A percentile compares a stretch with the other conserved stretches of the same genome.
phyloP scores from a whole-genome alignment of 1,140 invertebrate genomes.

The Bombus terrestris region DNA sequence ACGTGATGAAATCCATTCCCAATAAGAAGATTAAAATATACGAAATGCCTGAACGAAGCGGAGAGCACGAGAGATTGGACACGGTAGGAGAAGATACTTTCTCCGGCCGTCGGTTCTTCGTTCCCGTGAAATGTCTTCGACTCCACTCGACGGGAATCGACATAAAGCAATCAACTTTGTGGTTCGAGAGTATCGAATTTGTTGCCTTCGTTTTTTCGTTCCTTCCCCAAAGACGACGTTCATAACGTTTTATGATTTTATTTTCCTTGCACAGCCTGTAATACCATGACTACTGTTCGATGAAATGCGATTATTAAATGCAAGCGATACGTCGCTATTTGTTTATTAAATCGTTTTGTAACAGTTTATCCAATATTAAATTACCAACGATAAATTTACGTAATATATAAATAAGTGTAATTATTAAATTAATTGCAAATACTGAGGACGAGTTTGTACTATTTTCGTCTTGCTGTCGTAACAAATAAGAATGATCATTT shows the following conservation, averaged over 20 bases:
- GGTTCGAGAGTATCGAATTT: constrained; percentile 28
- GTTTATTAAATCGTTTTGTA: not conserved
- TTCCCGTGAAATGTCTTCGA: constrained; percentile 36
- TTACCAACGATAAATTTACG: too few species aligned
- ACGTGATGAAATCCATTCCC: not conserved
- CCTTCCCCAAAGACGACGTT: not conserved
- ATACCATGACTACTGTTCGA: too few species aligned
- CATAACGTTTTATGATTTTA: not conserved
- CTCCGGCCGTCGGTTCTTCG: constrained; percentile 22
- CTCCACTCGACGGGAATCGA: constrained; percentile 1
- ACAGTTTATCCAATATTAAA: not conserved
- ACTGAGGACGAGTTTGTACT: too few species aligned
- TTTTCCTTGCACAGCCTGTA: not conserved
- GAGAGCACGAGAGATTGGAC: constrained; percentile 10
- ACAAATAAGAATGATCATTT: too few species aligned
- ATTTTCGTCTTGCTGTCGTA: too few species aligned
- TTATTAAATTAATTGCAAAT: too few species aligned
- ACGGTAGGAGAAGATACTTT: constrained; percentile 46
- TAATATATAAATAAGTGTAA: too few species aligned
- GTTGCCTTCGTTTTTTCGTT: not conserved
- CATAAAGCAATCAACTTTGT: constrained; percentile 51
- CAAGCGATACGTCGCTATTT: not conserved
- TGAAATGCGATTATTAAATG: not conserved
- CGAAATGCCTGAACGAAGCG: not conserved
- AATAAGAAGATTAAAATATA: constrained; percentile 21